phyloP scores from a whole-genome alignment of 2,888 invertebrate species.

The Nowickia ferox region DNA sequence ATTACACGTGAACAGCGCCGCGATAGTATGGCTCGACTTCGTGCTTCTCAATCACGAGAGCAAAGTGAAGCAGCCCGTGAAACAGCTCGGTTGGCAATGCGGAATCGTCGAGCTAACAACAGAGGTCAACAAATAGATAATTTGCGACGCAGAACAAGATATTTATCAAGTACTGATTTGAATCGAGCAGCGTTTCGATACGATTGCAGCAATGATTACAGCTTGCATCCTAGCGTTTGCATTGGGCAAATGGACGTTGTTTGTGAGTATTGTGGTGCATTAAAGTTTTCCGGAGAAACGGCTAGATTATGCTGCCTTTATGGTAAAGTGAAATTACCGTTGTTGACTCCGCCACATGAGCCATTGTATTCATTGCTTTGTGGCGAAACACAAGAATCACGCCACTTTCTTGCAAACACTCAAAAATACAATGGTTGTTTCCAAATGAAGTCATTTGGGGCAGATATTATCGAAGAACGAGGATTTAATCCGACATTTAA shows the following conservation, averaged over 20 bases:
- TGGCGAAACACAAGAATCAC: background rate
- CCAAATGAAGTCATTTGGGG: background rate
- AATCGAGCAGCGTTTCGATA: slow-evolving; percentile 67
- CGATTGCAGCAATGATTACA: slow-evolving; percentile 66
- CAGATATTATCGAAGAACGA: background rate
- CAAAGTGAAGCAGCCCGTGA: slow-evolving; percentile 32
- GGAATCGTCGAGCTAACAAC: slow-evolving; percentile 27
- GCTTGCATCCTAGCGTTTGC: slow-evolving; percentile 51
- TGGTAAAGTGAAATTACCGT: background rate
- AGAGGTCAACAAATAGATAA: slow-evolving; percentile 19
- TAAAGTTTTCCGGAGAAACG: background rate
- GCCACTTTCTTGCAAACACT: background rate
- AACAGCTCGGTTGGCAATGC: slow-evolving; percentile 54
- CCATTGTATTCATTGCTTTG: background rate
- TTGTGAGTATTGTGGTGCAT: slow-evolving; percentile 9
- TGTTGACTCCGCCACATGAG: background rate
- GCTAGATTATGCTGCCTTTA: background rate
- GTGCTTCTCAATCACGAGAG: slow-evolving; percentile 23
- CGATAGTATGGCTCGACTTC: slow-evolving; percentile 45
- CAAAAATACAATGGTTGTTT: slow-evolving; percentile 2
- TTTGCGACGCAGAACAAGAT: slow-evolving; percentile 53
- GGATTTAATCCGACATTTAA: background rate
- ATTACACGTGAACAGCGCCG: slow-evolving; percentile 32
- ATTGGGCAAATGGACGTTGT: background rate
- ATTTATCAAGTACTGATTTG: slow-evolving; percentile 68